Evolutionary conservation across 2,113 vertebrate species (phyloP).

Genomic region (Cygnus buccinator): DNA sequence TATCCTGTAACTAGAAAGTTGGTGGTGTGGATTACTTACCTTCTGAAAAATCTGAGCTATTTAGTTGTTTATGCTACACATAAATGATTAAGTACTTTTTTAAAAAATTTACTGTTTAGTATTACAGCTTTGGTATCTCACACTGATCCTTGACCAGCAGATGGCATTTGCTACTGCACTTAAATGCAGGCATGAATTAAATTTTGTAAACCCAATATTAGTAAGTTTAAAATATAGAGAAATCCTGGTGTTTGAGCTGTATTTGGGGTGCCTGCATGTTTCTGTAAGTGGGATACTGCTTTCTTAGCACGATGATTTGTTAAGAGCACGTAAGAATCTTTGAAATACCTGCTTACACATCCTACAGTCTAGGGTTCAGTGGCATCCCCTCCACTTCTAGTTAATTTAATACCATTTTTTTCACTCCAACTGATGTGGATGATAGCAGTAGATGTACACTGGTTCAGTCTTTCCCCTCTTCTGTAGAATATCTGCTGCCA

Average conservation of each 20-base stretch:
- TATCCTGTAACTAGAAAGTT: neutral
- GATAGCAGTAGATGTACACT: neutral
- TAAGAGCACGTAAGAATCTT: neutral
- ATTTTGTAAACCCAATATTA: neutral
- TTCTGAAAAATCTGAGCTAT: neutral
- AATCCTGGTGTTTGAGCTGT: neutral
- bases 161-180: neutral
- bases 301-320: neutral
- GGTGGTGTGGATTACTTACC: neutral
- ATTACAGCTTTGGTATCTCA: neutral
- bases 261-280: neutral
- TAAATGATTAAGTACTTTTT: neutral
- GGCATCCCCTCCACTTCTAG: neutral
- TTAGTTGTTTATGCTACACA: neutral
- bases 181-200: neutral
- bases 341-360: fast-evolving
- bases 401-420: neutral
- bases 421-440: neutral
- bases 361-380: neutral
- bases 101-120: neutral
- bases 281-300: neutral
- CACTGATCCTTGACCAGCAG: neutral
- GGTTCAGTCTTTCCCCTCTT: neutral
- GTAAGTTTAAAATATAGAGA: neutral
- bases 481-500: neutral